Evolutionary conservation across 2,888 invertebrate species (phyloP).

Genomic region (Conus canariensis): DNA sequence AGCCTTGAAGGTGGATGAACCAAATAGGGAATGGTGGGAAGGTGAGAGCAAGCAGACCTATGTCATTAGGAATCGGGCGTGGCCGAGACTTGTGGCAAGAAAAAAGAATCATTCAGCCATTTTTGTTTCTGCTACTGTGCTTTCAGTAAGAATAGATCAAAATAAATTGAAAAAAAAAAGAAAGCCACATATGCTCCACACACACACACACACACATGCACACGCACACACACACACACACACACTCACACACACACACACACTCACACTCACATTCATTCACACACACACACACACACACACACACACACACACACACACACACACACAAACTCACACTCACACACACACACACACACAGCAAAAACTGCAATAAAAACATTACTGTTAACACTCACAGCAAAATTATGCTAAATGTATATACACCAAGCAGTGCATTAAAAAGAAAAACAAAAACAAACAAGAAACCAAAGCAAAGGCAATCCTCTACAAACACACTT

Average conservation of each 20-base stretch:
- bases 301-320: not conserved
- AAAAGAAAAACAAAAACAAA: not conserved
- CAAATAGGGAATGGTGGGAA: too few relatives aligned
- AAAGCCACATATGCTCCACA: too few relatives aligned
- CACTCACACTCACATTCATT: not conserved
- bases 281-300: conserved; percentile 18
- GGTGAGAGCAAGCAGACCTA: too few relatives aligned
- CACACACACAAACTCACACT: not conserved
- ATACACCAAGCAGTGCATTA: not conserved
- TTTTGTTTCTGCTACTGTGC: too few relatives aligned
- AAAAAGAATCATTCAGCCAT: too few relatives aligned
- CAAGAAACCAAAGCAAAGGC: not conserved
- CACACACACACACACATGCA: too few relatives aligned
- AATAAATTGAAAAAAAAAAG: not conserved
- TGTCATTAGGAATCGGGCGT: too few relatives aligned
- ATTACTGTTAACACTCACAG: not conserved
- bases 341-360: not conserved
- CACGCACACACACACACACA: too few relatives aligned
- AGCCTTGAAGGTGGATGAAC: too few relatives aligned
- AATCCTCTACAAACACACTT: not conserved
- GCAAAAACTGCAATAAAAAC: not conserved
- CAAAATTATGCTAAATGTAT: not conserved
- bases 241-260: not conserved
- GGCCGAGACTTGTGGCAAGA: too few relatives aligned
- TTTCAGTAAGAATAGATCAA: too few relatives aligned